phyloP scores from a whole-genome alignment of 1,140 invertebrate species.

The Polypedilum vanderplanki region DNA sequence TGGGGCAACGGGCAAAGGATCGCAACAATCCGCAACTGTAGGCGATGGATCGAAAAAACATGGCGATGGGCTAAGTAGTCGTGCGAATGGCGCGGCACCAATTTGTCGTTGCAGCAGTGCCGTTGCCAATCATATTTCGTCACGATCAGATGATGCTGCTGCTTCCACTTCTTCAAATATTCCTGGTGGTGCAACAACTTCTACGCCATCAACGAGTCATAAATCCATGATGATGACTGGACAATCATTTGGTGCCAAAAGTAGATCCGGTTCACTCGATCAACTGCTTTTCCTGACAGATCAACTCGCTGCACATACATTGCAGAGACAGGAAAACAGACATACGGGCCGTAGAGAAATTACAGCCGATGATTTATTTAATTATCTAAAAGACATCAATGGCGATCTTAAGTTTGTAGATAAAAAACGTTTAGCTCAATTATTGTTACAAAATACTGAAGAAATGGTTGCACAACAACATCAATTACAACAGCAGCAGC shows the following conservation, averaged over 20 bases:
- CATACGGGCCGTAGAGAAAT: slow-evolving; percentile 21
- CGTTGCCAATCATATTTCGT: not conserved
- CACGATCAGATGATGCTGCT: not conserved
- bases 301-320: not conserved
- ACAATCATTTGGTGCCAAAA: slow-evolving; percentile 27
- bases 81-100: slow-evolving; percentile 44
- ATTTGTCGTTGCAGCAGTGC: slow-evolving; percentile 9
- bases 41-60: slow-evolving; percentile 43
- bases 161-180: not conserved
- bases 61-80: slow-evolving; percentile 41
- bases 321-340: not conserved
- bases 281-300: not conserved
- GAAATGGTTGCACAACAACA: slow-evolving; percentile 33
- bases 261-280: slow-evolving; percentile 11
- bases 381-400: slow-evolving; percentile 27
- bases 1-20: slow-evolving; percentile 39
- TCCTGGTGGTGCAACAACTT: not conserved
- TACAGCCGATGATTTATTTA: slow-evolving; percentile 18
- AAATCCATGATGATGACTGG: slow-evolving; percentile 10
- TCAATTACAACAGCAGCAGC: slow-evolving; percentile 30
- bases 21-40: slow-evolving; percentile 42
- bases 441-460: slow-evolving; percentile 22
- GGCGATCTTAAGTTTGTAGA: slow-evolving; percentile 20
- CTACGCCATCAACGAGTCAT: not conserved
- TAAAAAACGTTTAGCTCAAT: slow-evolving; percentile 22